These are phyloP conservation scores for Ambastaia sidthimunki DNA, from an alignment of 2,797 vertebrate genomes.

Conservation along the genomic window DNA sequence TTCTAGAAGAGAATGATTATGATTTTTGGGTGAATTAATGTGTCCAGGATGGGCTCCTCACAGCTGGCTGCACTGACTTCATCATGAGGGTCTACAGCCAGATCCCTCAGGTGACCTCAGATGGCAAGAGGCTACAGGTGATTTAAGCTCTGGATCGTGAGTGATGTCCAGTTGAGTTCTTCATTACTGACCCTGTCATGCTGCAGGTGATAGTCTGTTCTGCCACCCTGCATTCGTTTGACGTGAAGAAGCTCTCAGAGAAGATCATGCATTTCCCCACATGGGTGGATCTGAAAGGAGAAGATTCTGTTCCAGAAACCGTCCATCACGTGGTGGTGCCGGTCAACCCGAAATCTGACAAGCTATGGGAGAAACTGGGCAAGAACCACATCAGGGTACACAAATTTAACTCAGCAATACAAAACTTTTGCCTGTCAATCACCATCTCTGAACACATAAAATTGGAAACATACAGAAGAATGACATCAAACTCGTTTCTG, in stretches of 20 bases:
- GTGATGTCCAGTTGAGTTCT: neutral
- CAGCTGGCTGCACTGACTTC: constrained; percentile 95
- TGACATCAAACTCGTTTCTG: too few relatives aligned
- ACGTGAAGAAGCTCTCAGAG: constrained; percentile 96
- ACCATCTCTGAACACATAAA: too few relatives aligned
- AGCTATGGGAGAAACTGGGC: constrained; percentile 89
- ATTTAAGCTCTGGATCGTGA: neutral
- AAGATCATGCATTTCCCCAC: constrained; percentile 99
- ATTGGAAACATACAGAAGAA: too few relatives aligned
- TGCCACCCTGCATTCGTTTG: constrained; percentile 96
- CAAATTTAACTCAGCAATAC: too few relatives aligned
- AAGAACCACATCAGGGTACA: constrained; percentile 91
- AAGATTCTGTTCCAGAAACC: constrained; percentile 95
- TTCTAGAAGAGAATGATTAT: too few relatives aligned
- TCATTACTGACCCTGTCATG: neutral
- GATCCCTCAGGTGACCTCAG: constrained; percentile 96
- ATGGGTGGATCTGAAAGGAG: constrained; percentile 98
- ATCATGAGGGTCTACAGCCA: constrained; percentile 93
- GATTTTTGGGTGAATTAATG: too few relatives aligned
- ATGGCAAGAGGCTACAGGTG: constrained; percentile 97
- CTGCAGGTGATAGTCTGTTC: constrained; percentile 96
- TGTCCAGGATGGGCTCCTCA: constrained; percentile 89
- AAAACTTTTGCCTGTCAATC: too few relatives aligned
- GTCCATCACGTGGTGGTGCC: constrained; percentile 96
- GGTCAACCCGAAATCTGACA: constrained; percentile 91